These are phyloP conservation scores for Amblyjoppa proteus DNA, from an alignment of 2,888 invertebrate genomes.

Conservation along the genomic window DNA sequence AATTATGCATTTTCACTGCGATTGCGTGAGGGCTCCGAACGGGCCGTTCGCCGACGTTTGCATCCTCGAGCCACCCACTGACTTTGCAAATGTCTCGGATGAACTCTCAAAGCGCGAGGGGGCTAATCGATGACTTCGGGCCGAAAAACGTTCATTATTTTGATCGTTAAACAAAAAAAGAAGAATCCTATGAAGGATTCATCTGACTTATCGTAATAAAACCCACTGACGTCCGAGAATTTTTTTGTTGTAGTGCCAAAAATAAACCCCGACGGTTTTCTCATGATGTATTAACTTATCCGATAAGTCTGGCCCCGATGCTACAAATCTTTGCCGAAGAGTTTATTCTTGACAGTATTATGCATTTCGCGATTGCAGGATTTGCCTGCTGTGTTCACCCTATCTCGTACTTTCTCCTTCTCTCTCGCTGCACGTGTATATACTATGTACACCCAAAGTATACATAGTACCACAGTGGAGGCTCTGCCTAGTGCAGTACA, in stretches of 20 bases:
- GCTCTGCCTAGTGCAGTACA: conserved; percentile 32
- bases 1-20: not conserved
- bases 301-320: conserved; percentile 21
- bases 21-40: not conserved
- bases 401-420: conserved; percentile 17
- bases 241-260: not conserved
- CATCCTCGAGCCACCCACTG: not conserved
- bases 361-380: conserved; percentile 59
- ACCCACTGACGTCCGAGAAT: no score
- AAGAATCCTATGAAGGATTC: no score
- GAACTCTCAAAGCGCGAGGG: not conserved
- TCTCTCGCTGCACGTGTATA: conserved; percentile 41
- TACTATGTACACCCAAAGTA: conserved; percentile 42
- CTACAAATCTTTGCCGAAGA: conserved; percentile 38
- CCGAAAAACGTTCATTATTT: not conserved
- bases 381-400: conserved; percentile 49
- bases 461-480: conserved; percentile 15
- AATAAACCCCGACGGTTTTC: not conserved
- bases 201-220: no score
- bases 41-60: no score
- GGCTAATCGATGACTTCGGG: not conserved
- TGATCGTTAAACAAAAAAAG: not conserved
- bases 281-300: conserved; percentile 1
- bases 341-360: conserved; percentile 24
- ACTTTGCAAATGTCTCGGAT: not conserved